These are phyloP conservation scores for Clepsis dumicolana DNA, from an alignment of 2,888 invertebrate species.

Conservation along the genomic window DNA sequence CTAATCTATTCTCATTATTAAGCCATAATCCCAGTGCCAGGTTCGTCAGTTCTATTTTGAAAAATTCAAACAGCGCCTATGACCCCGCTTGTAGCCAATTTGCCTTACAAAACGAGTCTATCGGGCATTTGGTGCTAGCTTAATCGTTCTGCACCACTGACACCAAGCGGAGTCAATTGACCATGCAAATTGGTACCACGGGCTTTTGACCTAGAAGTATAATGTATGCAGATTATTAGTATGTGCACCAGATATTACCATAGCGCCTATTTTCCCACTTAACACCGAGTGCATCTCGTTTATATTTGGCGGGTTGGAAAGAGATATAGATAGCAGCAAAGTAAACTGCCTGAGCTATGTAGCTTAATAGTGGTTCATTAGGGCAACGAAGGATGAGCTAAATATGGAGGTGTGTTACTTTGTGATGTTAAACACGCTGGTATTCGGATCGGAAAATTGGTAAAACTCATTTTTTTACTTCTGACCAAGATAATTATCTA, in stretches of 20 bases:
- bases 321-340: background rate
- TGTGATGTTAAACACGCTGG: background rate
- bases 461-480: too few species aligned
- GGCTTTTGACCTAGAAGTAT: constrained; percentile 1
- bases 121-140: background rate
- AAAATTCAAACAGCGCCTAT: background rate
- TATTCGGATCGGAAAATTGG: too few species aligned
- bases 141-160: constrained; percentile 10
- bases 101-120: background rate
- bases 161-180: constrained; percentile 3
- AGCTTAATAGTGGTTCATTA: constrained; percentile 4
- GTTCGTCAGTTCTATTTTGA: too few species aligned
- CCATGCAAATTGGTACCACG: background rate
- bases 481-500: too few species aligned
- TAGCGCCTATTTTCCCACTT: background rate
- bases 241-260: background rate
- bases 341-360: background rate
- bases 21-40: too few species aligned
- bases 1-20: too few species aligned
- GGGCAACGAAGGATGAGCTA: background rate
- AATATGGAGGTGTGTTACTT: background rate
- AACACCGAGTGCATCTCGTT: background rate
- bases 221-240: constrained; percentile 17
- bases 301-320: background rate
- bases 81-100: background rate